These are phyloP conservation scores for Oligia latruncula DNA, from an alignment of 2,888 invertebrate genomes.

Conservation along the genomic window DNA sequence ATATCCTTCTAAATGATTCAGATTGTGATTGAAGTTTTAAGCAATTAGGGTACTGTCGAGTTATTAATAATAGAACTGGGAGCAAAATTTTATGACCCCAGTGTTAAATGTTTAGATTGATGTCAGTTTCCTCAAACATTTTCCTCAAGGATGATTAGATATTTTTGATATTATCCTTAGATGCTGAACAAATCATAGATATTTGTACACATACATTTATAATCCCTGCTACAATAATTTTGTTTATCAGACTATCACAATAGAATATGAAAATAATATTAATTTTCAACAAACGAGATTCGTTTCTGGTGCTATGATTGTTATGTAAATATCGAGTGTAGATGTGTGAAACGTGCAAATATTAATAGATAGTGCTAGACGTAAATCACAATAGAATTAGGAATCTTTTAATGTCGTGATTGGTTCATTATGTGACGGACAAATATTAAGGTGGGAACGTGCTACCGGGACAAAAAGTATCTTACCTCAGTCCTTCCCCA, in stretches of 20 bases:
- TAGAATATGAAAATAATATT: background rate
- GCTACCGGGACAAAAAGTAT: background rate
- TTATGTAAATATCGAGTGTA: conserved; percentile 26
- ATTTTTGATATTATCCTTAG: conserved; percentile 3
- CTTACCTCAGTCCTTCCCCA: background rate
- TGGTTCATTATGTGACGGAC: conserved; percentile 48
- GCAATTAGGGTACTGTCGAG: background rate
- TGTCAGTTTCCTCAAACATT: background rate
- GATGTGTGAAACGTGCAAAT: conserved; percentile 42
- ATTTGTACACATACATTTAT: conserved; percentile 2
- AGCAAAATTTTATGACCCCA: background rate
- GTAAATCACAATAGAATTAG: conserved; percentile 38
- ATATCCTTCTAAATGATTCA: background rate
- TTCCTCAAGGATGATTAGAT: background rate
- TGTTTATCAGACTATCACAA: conserved; percentile 17
- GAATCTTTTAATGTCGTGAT: conserved; percentile 27
- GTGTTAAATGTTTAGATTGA: background rate
- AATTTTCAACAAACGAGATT: conserved; percentile 22
- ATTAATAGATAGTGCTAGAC: conserved; percentile 26
- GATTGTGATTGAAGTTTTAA: background rate
- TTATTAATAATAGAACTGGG: background rate
- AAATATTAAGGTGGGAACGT: background rate
- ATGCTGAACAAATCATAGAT: conserved; percentile 24
- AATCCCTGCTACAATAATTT: background rate
- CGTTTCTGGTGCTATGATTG: conserved; percentile 57